phyloP scores from a whole-genome alignment of 2,888 invertebrate species.

The Coenonympha arcania region DNA sequence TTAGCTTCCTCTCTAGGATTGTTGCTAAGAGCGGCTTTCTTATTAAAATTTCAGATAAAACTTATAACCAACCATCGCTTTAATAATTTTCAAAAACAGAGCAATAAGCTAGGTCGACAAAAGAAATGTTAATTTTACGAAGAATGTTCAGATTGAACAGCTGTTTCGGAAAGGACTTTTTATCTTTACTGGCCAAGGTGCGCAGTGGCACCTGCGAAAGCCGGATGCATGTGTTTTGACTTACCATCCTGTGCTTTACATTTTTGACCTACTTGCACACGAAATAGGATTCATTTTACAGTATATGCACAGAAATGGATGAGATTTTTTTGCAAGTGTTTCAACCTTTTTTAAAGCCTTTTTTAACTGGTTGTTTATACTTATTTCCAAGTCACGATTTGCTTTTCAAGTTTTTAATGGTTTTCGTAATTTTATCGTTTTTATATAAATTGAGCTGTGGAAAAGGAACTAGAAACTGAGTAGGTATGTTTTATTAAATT shows the following conservation, averaged over 20 bases:
- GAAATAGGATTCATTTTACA: conserved; percentile 12
- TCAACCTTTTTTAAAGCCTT: not conserved
- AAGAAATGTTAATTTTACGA: conserved; percentile 1
- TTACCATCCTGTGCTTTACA: conserved; percentile 1
- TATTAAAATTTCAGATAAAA: no score
- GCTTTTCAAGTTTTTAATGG: not conserved
- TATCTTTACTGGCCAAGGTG: conserved; percentile 27
- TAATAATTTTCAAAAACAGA: no score
- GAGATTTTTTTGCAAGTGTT: not conserved
- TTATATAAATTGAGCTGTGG: not conserved
- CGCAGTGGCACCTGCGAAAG: conserved; percentile 23
- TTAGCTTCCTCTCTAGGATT: no score
- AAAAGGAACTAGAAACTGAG: not conserved
- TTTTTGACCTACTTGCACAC: conserved; percentile 1
- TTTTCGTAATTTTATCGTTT: conserved; percentile 1
- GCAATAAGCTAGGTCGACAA: not conserved
- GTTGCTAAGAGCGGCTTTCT: no score
- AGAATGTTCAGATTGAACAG: conserved; percentile 20
- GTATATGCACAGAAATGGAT: not conserved
- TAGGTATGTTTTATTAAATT: not conserved
- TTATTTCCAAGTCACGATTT: conserved; percentile 6
- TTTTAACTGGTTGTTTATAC: conserved; percentile 7
- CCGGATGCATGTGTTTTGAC: conserved; percentile 22
- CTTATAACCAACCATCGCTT: no score
- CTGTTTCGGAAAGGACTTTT: conserved; percentile 29